Evolutionary conservation across 2,888 invertebrate species (phyloP).

Genomic region (Amphipyra tragopoginis): DNA sequence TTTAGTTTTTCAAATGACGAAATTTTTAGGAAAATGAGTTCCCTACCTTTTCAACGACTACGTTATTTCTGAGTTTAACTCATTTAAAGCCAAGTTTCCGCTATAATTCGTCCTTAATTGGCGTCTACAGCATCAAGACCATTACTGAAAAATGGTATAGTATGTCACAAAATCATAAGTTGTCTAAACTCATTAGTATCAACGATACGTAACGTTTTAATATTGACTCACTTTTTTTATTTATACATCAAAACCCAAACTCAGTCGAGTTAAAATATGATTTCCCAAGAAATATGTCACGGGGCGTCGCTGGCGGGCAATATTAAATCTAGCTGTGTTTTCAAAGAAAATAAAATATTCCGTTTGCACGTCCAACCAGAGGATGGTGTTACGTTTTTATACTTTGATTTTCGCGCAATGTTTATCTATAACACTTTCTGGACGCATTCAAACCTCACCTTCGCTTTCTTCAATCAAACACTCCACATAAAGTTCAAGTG

Average conservation of each 20-base stretch:
- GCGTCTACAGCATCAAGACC: conserved; percentile 5
- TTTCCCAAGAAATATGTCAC: conserved; percentile 58
- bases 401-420: conserved; percentile 58
- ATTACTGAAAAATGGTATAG: conserved; percentile 8
- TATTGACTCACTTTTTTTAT: conserved; percentile 42
- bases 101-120: conserved; percentile 28
- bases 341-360: conserved; percentile 61
- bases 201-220: conserved; percentile 22
- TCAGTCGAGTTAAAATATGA: conserved; percentile 26
- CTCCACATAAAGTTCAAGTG: conserved; percentile 62
- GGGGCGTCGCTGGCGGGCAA: conserved; percentile 28
- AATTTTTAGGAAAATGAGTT: conserved; percentile 4
- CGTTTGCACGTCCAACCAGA: conserved; percentile 46
- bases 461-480: conserved; percentile 53
- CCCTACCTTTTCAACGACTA: conserved; percentile 7
- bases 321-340: conserved; percentile 36
- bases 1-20: conserved; percentile 16
- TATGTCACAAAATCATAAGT: conserved; percentile 17
- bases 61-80: conserved; percentile 5
- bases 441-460: conserved; percentile 46
- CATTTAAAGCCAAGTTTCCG: conserved; percentile 23
- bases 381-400: conserved; percentile 61
- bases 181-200: conserved; percentile 26
- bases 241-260: conserved; percentile 23
- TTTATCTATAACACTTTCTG: conserved; percentile 52